These are phyloP conservation scores for Cephus rjabovi DNA, from an alignment of 2,888 invertebrate genomes.

Conservation along the genomic window DNA sequence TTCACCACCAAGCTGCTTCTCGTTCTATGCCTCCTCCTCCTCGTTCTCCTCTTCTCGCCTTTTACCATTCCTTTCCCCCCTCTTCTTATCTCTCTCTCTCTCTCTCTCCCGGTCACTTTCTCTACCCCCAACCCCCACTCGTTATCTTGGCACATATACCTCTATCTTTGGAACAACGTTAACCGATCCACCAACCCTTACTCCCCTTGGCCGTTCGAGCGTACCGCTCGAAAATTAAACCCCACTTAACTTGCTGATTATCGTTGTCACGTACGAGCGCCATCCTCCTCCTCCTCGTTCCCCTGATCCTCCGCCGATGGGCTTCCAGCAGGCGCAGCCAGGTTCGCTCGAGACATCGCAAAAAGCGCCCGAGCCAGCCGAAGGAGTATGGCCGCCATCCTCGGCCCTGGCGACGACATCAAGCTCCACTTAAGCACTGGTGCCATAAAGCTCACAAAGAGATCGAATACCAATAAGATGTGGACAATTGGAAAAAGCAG, in stretches of 20 bases:
- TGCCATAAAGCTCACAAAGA: too few relatives aligned
- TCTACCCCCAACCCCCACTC: conserved; percentile 15
- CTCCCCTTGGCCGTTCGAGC: conserved; percentile 48
- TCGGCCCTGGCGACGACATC: too few relatives aligned
- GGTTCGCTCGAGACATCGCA: background rate
- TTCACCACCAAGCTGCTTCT: conserved; percentile 21
- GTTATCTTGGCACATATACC: background rate
- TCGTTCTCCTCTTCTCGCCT: background rate
- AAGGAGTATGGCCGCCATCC: too few relatives aligned
- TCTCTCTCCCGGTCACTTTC: conserved; percentile 17
- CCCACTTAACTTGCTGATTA: conserved; percentile 62
- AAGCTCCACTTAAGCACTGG: too few relatives aligned
- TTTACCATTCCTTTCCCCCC: conserved; percentile 9
- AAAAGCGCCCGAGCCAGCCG: background rate
- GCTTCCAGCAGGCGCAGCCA: background rate
- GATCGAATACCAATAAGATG: too few relatives aligned
- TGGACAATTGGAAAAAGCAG: too few relatives aligned
- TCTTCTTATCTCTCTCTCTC: conserved; percentile 23
- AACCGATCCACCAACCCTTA: conserved; percentile 13
- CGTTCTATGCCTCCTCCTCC: conserved; percentile 13
- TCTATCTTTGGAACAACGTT: background rate
- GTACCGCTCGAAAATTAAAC: conserved; percentile 60
- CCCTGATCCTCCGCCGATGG: background rate
- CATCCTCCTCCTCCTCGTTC: conserved; percentile 24
- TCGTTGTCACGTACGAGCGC: conserved; percentile 61